Evolutionary conservation across 1,140 invertebrate species (phyloP), one percentile per base, ranked within the genome.

Genomic region (Nautilus pompilius): DNA sequence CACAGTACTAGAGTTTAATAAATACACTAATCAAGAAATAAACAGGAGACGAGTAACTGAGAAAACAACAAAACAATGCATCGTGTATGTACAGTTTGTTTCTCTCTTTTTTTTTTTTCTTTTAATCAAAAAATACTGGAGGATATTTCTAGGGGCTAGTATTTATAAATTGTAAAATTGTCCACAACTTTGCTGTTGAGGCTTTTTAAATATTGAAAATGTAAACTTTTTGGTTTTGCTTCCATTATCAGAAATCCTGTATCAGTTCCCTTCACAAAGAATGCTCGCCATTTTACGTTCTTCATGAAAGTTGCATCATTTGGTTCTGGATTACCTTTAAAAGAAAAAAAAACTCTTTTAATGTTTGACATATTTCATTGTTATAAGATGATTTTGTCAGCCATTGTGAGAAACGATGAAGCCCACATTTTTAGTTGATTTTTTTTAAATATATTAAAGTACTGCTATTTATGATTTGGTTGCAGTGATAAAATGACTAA

Each of bases 221-320:
- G 26, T 10, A 69, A 57, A 15, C 51, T 46, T 2, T 32, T 48
- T 4, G 13, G 33, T 10, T 60, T 56, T 8, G 60, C 58, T 22
- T 62, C 59, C 56, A 65, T 62, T 20, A 69, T 54, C 15, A 69
- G 15, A 51, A 60, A 65, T 0, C 67, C 67, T 0, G 63, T 69
- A 15, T 58, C 58, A n/a, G 60, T 26, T 0, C 63, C 60, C 10
- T 33, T 33, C 2, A 55, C 24, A 24, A 60, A 60, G 34, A 28
- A 62, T 3, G 63, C 67, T n/a, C 67, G 34, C 67, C 67, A 69
- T 10, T 57, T 36, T 15, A 62, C 63, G 3, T 55, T 20, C 4
- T 17, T 34, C 32, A 48, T 5, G 26, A 65, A 69, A 26, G 63
- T 62, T 1, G 63, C 59, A 33, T 69, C 67, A 30, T 65, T 65